Percentiles rank a stretch among this genome's conserved stretches.
Evolutionary conservation across 1,140 invertebrate genomes (phyloP).

Genomic region (Trichonephila inaurata): DNA sequence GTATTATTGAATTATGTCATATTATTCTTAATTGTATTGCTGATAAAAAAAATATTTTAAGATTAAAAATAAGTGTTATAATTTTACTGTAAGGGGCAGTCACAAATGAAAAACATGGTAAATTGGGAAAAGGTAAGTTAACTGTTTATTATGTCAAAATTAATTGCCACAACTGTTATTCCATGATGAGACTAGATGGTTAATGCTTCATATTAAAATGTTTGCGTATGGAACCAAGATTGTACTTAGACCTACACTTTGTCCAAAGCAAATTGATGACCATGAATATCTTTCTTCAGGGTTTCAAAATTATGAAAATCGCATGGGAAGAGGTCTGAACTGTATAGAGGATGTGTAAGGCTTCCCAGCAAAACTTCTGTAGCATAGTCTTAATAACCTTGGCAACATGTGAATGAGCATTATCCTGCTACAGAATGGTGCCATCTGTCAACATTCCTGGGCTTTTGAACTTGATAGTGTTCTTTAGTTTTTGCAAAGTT

Average conservation of each 20-base stretch:
- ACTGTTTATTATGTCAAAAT: neutral
- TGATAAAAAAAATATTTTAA: too few species aligned
- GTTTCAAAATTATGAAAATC: neutral
- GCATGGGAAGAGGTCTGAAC: neutral
- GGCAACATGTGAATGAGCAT: neutral
- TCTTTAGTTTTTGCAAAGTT: too few species aligned
- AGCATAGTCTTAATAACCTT: neutral
- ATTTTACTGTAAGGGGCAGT: neutral
- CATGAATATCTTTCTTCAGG: neutral
- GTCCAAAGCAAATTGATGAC: too few species aligned
- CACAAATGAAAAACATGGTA: neutral
- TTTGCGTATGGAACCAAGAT: neutral
- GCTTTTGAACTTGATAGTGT: too few species aligned
- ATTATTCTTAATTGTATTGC: too few species aligned
- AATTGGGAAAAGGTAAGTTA: neutral
- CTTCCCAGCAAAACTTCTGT: neutral
- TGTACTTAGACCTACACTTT: neutral
- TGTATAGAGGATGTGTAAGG: neutral
- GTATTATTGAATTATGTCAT: too few species aligned
- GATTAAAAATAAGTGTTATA: too few species aligned
- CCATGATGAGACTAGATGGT: neutral
- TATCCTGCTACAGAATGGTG: neutral
- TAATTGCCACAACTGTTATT: neutral
- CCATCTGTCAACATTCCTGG: neutral
- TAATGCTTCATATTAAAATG: neutral